Conservation (phyloP, 2,888 invertebrate genomes). For the Hybos culiciformis region DNA sequence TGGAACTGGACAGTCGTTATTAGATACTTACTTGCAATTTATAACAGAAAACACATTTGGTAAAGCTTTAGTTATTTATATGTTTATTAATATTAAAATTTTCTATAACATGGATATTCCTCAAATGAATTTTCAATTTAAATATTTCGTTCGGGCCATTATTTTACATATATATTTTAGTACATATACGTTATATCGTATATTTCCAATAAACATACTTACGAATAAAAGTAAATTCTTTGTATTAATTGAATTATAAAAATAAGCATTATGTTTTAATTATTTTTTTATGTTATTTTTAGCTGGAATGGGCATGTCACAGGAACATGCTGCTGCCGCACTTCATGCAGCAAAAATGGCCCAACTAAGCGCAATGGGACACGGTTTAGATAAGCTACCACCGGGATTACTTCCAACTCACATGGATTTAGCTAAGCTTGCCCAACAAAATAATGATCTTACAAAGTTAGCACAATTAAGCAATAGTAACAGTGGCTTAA, state of each 20-base stretch:
- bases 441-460: slow-evolving; percentile 16
- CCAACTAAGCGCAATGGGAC: slow-evolving; percentile 55
- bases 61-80: slow-evolving; percentile 24
- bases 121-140: not conserved
- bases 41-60: slow-evolving; percentile 72
- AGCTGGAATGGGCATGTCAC: slow-evolving; percentile 43
- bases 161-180: no score
- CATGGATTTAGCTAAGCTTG: slow-evolving; percentile 32
- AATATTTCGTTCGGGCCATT: not conserved
- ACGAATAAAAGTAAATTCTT: not conserved
- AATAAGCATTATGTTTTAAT: not conserved
- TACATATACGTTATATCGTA: no score
- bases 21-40: slow-evolving; percentile 79
- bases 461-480: slow-evolving; percentile 11
- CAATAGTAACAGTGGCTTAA: slow-evolving; percentile 20
- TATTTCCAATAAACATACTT: not conserved
- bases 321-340: slow-evolving; percentile 58
- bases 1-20: slow-evolving; percentile 53
- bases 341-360: slow-evolving; percentile 67
- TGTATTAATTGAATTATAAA: no score
- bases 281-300: slow-evolving; percentile 3
- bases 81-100: slow-evolving; percentile 1
- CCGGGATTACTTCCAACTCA: slow-evolving; percentile 31
- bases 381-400: slow-evolving; percentile 43
- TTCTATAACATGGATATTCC: not conserved